Evolutionary conservation across 2,888 invertebrate species (phyloP).

Genomic region (Eupithecia subfuscata): DNA sequence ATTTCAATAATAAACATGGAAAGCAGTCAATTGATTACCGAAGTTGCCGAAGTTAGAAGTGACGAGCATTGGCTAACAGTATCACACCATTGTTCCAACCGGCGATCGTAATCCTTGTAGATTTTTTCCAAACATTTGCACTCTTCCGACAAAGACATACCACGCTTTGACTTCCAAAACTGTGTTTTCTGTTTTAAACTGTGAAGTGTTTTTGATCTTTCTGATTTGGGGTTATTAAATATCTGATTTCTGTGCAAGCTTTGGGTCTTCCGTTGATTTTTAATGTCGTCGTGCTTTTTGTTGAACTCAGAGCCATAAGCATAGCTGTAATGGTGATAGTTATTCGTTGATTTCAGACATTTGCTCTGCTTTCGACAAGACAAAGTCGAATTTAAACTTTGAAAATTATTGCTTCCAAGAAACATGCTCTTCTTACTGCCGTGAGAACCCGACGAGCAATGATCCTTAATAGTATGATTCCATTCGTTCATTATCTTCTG

Average conservation of each 20-base stretch:
- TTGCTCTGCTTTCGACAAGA: constrained; percentile 66
- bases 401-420: constrained; percentile 65
- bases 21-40: constrained; percentile 1
- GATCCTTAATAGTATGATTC: constrained; percentile 75
- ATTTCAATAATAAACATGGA: neutral
- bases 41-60: constrained; percentile 64
- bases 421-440: constrained; percentile 60
- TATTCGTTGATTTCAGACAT: constrained; percentile 58
- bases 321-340: constrained; percentile 62
- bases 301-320: constrained; percentile 58
- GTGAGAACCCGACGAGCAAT: constrained; percentile 65
- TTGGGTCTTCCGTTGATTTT: constrained; percentile 60
- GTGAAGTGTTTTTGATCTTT: constrained; percentile 53
- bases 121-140: constrained; percentile 75
- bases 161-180: constrained; percentile 66
- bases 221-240: constrained; percentile 62
- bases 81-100: constrained; percentile 79
- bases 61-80: constrained; percentile 75
- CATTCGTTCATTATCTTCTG: constrained; percentile 80
- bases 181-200: constrained; percentile 66
- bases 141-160: constrained; percentile 64
- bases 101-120: constrained; percentile 76
- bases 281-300: constrained; percentile 53
- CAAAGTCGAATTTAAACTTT: constrained; percentile 71
- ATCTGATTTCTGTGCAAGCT: constrained; percentile 64